These are phyloP conservation scores for Xiphophorus birchmanni DNA, from an alignment of 2,797 vertebrate genomes.

Conservation along the genomic window DNA sequence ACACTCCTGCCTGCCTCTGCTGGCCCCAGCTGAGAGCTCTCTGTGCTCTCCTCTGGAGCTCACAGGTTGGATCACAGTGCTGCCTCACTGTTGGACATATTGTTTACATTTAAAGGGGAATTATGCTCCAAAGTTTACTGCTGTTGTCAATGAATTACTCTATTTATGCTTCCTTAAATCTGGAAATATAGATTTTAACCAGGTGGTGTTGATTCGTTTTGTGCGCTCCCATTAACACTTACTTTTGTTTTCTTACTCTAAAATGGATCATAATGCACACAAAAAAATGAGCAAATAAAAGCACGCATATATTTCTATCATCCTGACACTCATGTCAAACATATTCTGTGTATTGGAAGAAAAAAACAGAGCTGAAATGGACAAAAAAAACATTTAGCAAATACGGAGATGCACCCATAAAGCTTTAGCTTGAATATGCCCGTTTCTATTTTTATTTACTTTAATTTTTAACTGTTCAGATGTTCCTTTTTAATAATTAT, in stretches of 20 bases:
- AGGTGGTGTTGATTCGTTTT: background rate
- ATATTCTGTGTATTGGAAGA: too few relatives aligned
- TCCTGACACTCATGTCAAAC: too few relatives aligned
- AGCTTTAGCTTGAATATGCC: background rate
- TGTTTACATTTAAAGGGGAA: background rate
- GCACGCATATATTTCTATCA: background rate
- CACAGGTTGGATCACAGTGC: constrained; percentile 82
- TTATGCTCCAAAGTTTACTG: background rate
- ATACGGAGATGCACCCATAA: background rate
- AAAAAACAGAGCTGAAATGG: too few relatives aligned
- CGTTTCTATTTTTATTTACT: background rate
- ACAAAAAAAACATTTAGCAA: background rate
- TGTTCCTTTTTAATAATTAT: too few relatives aligned
- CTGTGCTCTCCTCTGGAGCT: constrained; percentile 91
- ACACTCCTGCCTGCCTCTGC: constrained; percentile 89
- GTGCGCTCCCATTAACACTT: background rate
- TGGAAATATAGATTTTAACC: background rate
- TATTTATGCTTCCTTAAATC: background rate
- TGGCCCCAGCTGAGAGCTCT: constrained; percentile 87
- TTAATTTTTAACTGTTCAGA: background rate
- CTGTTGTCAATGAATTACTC: background rate
- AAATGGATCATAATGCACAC: background rate
- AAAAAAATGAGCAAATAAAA: background rate
- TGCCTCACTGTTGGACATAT: background rate
- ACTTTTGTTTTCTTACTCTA: background rate